Percentiles rank a stretch among this genome's conserved stretches.
Evolutionary conservation across 2,113 vertebrate genomes (phyloP).

Genomic region (Mustela lutreola): DNA sequence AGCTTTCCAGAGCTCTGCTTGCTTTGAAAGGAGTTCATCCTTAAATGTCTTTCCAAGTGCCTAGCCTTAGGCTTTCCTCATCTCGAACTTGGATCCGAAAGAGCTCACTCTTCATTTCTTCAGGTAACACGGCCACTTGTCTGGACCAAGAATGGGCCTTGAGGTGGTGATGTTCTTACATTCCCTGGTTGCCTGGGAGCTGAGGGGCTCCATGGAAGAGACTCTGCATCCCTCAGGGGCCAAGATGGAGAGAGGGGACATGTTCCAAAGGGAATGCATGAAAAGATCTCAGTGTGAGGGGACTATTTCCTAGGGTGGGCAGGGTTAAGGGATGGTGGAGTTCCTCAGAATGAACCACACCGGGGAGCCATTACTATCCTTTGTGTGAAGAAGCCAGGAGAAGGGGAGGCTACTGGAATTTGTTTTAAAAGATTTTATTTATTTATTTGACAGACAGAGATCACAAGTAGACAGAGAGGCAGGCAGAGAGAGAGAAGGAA

Average conservation of each 20-base stretch:
- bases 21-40: neutral
- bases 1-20: neutral
- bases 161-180: neutral
- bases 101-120: neutral
- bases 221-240: neutral
- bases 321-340: neutral
- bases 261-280: neutral
- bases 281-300: neutral
- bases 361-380: neutral
- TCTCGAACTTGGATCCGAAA: neutral
- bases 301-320: neutral
- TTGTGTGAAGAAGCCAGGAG: neutral
- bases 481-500: no score
- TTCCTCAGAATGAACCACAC: neutral
- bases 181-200: neutral
- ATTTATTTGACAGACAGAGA: no score
- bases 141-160: neutral
- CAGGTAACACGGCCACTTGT: neutral
- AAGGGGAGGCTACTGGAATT: neutral
- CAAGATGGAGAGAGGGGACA: neutral
- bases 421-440: neutral
- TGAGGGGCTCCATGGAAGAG: neutral
- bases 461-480: no score
- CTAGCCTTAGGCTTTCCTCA: neutral
- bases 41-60: constrained; percentile 33